Evolutionary conservation across 37 sponge, comb jelly and placozoan genomes (phyloP).

Genomic region (Hexactinellida sp.): DNA sequence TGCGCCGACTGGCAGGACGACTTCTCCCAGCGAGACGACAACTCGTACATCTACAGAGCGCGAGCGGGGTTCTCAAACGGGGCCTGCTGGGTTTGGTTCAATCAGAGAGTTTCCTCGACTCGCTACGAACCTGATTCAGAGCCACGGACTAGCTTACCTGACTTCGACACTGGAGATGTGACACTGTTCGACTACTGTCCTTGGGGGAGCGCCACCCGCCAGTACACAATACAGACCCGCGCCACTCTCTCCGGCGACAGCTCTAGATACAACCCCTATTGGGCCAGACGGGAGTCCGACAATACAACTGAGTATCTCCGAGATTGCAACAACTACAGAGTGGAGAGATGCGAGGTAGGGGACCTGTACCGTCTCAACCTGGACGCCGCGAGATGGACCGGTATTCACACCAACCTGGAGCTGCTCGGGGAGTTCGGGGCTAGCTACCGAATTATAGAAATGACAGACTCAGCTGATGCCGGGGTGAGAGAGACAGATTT

Average conservation of each 20-base stretch:
- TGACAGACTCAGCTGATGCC: not conserved
- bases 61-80: not conserved
- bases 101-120: not conserved
- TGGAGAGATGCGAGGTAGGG: not conserved
- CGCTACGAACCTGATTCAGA: not conserved
- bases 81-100: not conserved
- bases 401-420: not conserved
- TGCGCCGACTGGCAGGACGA: not conserved
- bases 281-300: not conserved
- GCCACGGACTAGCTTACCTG: not conserved
- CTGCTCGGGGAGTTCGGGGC: not conserved
- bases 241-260: not conserved
- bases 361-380: not conserved
- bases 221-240: not conserved
- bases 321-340: not conserved
- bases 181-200: not conserved
- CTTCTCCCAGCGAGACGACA: not conserved
- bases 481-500: not conserved
- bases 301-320: not conserved
- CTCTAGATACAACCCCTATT: not conserved
- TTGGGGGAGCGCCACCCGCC: not conserved
- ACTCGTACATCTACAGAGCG: not conserved
- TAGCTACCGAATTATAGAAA: not conserved
- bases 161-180: not conserved
- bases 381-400: not conserved